Percentiles rank a stretch among this genome's conserved stretches.
These are phyloP conservation scores for Australoheros scitulus DNA, from an alignment of 2,113 vertebrate species.

Conservation along the genomic window DNA sequence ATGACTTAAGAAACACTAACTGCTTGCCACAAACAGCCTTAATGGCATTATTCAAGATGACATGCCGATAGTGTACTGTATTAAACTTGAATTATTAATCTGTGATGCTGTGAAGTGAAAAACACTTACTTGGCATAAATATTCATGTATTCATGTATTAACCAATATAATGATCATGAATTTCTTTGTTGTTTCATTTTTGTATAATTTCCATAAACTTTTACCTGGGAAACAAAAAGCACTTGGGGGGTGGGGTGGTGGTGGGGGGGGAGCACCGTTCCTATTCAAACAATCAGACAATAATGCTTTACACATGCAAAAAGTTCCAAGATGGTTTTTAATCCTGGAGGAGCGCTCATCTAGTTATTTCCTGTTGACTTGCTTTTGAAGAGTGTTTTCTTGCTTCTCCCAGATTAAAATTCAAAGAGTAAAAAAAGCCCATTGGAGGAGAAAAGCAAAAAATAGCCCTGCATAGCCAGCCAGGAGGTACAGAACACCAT, in stretches of 20 bases:
- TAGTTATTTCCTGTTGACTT: conserved; percentile 67
- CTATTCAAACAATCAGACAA: conserved; percentile 23
- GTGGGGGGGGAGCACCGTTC: background rate
- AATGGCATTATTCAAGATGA: background rate
- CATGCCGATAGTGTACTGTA: background rate
- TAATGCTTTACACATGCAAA: conserved; percentile 39
- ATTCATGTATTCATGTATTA: background rate
- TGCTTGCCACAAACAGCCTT: background rate
- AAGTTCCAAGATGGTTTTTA: conserved; percentile 53
- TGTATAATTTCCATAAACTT: background rate
- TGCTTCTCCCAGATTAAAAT: conserved; percentile 64
- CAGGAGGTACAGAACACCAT: conserved; percentile 63
- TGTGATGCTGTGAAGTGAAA: background rate
- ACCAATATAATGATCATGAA: background rate
- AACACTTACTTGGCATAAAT: background rate
- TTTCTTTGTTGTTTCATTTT: too few species aligned
- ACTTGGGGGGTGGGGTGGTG: background rate
- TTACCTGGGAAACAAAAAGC: background rate
- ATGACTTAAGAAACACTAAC: conserved; percentile 13
- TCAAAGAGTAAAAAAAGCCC: conserved; percentile 51
- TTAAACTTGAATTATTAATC: background rate
- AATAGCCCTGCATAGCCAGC: conserved; percentile 50
- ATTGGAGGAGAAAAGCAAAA: conserved; percentile 62
- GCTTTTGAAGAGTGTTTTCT: conserved; percentile 66
- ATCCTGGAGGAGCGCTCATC: conserved; percentile 57